These are phyloP conservation scores for Sitta carolinensis DNA, from an alignment of 2,797 vertebrate genomes.

Conservation along the genomic window DNA sequence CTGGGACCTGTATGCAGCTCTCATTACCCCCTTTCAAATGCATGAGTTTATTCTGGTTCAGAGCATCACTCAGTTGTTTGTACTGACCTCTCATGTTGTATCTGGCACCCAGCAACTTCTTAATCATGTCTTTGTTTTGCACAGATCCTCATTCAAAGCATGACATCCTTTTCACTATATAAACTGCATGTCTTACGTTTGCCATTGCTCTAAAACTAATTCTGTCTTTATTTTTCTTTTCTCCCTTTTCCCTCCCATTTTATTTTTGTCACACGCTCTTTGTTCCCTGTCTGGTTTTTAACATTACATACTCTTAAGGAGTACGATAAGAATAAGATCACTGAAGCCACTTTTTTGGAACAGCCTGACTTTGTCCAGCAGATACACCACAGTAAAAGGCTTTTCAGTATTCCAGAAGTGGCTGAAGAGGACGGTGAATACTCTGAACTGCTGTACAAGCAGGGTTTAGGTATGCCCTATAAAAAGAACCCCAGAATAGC, in stretches of 20 bases:
- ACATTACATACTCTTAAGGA: slow-evolving; percentile 82
- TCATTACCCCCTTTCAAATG: not conserved
- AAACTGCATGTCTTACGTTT: slow-evolving; percentile 88
- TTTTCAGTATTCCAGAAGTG: slow-evolving; percentile 98
- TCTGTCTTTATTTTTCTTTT: slow-evolving; percentile 91
- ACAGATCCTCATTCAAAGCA: slow-evolving; percentile 88
- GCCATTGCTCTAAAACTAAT: slow-evolving; percentile 93
- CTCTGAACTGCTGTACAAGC: slow-evolving; percentile 61
- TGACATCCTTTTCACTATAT: slow-evolving; percentile 84
- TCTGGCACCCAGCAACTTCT: slow-evolving; percentile 54
- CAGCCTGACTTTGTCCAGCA: slow-evolving; percentile 88
- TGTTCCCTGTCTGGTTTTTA: slow-evolving; percentile 68
- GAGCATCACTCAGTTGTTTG: slow-evolving; percentile 45
- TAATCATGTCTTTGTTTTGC: slow-evolving; percentile 67
- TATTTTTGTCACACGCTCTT: slow-evolving; percentile 83
- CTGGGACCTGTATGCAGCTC: not conserved
- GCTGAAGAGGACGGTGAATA: slow-evolving; percentile 89
- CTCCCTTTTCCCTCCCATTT: slow-evolving; percentile 76
- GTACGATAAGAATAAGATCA: slow-evolving; percentile 83
- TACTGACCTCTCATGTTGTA: slow-evolving; percentile 58
- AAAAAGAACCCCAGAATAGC: slow-evolving; percentile 39
- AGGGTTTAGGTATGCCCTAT: slow-evolving; percentile 56
- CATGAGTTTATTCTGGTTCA: slow-evolving; percentile 45
- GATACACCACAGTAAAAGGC: slow-evolving; percentile 87
- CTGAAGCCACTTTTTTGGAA: slow-evolving; percentile 86